Percentiles rank a stretch among this genome's conserved stretches.
phyloP scores from a whole-genome alignment of 2,888 invertebrate species.

The Caenorhabditis plicata region DNA sequence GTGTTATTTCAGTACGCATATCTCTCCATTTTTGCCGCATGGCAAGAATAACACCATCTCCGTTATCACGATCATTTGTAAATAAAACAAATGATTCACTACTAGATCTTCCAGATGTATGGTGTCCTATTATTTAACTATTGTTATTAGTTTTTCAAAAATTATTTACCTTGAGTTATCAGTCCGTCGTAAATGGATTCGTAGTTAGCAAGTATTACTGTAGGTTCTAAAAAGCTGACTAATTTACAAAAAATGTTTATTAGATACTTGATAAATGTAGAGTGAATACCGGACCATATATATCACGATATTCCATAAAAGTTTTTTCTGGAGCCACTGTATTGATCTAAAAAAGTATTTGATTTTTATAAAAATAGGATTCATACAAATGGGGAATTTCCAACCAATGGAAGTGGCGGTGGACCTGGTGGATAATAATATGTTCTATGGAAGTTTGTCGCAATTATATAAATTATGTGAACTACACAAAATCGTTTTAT shows the following conservation, averaged over 20 bases:
- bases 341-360: slow-evolving; percentile 6
- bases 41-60: slow-evolving; percentile 59
- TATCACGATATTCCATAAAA: slow-evolving; percentile 20
- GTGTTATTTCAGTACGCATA: slow-evolving; percentile 23
- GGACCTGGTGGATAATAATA: slow-evolving; percentile 32
- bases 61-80: slow-evolving; percentile 47
- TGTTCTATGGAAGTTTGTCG: neutral
- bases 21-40: slow-evolving; percentile 51
- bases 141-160: neutral
- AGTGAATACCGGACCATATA: slow-evolving; percentile 58
- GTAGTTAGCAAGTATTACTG: slow-evolving; percentile 37
- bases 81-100: slow-evolving; percentile 52
- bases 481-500: no score
- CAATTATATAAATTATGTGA: slow-evolving; percentile 7
- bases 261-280: slow-evolving; percentile 48
- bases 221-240: slow-evolving; percentile 23
- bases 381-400: slow-evolving; percentile 34
- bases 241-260: neutral
- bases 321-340: slow-evolving; percentile 15
- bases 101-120: slow-evolving; percentile 45
- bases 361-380: neutral
- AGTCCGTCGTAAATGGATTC: slow-evolving; percentile 23
- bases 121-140: slow-evolving; percentile 10
- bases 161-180: neutral
- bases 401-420: slow-evolving; percentile 33